Base-by-base conservation (phyloP, 2,888 invertebrate genomes). In the Altica lythri region DNA sequence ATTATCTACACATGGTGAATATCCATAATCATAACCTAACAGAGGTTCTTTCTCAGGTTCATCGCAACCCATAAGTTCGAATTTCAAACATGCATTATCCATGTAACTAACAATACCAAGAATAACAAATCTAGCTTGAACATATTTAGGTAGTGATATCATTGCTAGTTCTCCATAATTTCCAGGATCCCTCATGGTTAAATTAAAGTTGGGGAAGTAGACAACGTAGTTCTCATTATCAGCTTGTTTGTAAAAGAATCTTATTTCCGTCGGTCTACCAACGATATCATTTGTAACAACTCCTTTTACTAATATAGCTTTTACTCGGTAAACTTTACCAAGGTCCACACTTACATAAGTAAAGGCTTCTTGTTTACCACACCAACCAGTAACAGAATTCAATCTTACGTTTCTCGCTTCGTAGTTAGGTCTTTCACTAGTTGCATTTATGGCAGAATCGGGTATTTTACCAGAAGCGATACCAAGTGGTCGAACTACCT, bases 101-200 rank as follows among this genome's bases (percentile, higher is more conserved):
- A 95, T 94, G 71, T 95, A 96, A 72, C 95, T 95, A 0, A 96
- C 94, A 66, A 97, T 95, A 49, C 95, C 80, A 65, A 97, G 80
- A 69, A 95, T 94, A 5, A 96, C 92, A 73, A 94, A 95, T 70
- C 95, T 83, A 1, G 95, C 95, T 76, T 92, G 90, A 0, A 97
- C 92, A 66, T 91, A 95, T 75, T 94, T 92, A 0, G 95, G 95
- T 46, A 97, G 73, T 0, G 94, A 93, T 60, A 97, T 95, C 90
- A 95, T 95, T 1, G 96, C 95, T 49, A 97, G 78, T 79, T 95
- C 95, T 48, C 96, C 96, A 71, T 95, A 97, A 76, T 96, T 92
- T 68, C 94, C 94, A n/a, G 95, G 94, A 74, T 95, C 94, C 66
- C 94, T 82, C 88, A 93, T 93, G 0, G 95, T 95, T 38, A 95